phyloP scores from a whole-genome alignment of 1,140 invertebrate genomes.

The Popillia japonica region DNA sequence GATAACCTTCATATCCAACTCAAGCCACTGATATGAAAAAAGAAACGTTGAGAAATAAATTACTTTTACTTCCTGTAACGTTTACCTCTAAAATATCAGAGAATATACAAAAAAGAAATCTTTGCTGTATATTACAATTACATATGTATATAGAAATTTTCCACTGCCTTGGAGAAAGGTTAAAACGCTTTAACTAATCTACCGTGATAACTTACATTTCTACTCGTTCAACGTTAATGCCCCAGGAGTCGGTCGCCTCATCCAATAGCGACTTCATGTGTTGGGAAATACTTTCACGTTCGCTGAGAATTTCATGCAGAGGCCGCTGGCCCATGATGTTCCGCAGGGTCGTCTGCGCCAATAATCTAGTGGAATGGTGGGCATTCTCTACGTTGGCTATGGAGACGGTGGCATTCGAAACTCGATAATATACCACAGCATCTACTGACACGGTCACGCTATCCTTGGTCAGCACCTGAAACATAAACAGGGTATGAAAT shows the following conservation, averaged over 20 bases:
- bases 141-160: constrained; percentile 1
- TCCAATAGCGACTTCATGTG: constrained; percentile 86
- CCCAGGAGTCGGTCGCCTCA: constrained; percentile 95
- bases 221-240: constrained; percentile 95
- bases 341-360: constrained; percentile 90
- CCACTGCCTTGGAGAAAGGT: neutral
- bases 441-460: constrained; percentile 95
- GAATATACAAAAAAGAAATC: neutral
- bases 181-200: constrained; percentile 13
- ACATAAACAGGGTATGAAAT: constrained; percentile 40
- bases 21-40: neutral
- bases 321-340: constrained; percentile 96
- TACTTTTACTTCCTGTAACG: neutral
- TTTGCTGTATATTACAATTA: neutral
- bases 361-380: constrained; percentile 87
- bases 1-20: neutral
- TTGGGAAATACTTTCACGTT: constrained; percentile 90
- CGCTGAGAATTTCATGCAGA: constrained; percentile 93
- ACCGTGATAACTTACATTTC: constrained; percentile 81
- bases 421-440: constrained; percentile 93
- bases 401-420: constrained; percentile 94
- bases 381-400: constrained; percentile 98
- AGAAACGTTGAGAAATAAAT: constrained; percentile 6
- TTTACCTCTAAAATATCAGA: neutral
- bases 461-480: constrained; percentile 90